Conservation (phyloP, 1,140 invertebrate species). For the Caerostris extrusa region DNA sequence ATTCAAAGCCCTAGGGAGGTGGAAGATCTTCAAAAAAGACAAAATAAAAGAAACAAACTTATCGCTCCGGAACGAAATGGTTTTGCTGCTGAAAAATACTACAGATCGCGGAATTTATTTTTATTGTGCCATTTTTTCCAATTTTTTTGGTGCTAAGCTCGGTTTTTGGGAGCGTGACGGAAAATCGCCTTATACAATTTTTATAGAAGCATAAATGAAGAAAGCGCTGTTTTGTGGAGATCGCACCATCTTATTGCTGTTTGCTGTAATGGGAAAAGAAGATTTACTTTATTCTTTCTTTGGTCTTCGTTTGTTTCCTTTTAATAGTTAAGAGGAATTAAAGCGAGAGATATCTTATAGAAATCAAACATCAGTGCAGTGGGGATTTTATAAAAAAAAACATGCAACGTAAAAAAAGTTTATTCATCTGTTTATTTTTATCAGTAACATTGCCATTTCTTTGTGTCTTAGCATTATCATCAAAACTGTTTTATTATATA, state of each 20-base stretch:
- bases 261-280: too few relatives aligned
- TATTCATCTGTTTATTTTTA: too few relatives aligned
- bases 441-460: too few relatives aligned
- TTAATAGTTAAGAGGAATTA: too few relatives aligned
- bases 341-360: too few relatives aligned
- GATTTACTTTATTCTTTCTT: too few relatives aligned
- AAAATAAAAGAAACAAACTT: conserved; percentile 64
- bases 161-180: neutral
- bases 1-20: conserved; percentile 29
- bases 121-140: conserved; percentile 23
- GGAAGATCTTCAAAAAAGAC: conserved; percentile 35
- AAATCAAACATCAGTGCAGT: too few relatives aligned
- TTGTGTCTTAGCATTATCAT: too few relatives aligned
- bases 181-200: conserved; percentile 29
- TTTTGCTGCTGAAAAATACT: conserved; percentile 44
- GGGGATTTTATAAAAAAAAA: too few relatives aligned
- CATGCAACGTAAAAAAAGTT: too few relatives aligned
- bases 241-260: neutral
- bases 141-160: conserved; percentile 5
- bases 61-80: conserved; percentile 58
- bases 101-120: conserved; percentile 63
- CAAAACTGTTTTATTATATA: too few relatives aligned
- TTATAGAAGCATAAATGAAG: neutral
- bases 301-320: too few relatives aligned
- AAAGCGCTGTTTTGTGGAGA: neutral